Conservation (phyloP, 1,140 invertebrate genomes). For the Drosophila mayri region DNA sequence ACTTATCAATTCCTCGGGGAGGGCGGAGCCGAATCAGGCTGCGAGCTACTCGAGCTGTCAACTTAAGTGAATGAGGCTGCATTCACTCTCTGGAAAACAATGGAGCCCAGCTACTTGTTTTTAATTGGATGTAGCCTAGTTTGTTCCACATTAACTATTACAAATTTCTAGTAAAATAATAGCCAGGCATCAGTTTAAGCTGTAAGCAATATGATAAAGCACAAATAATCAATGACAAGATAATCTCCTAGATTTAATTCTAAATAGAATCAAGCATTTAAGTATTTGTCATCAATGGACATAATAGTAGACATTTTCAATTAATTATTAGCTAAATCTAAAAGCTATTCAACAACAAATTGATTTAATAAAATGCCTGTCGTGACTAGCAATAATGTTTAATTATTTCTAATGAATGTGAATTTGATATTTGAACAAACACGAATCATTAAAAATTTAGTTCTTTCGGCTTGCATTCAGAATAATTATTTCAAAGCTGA, state of each 20-base stretch:
- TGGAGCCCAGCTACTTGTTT: not conserved
- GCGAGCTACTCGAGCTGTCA: slow-evolving; percentile 17
- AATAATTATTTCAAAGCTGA: not conserved
- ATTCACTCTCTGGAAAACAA: not conserved
- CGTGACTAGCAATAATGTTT: slow-evolving; percentile 5
- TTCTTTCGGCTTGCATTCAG: not conserved
- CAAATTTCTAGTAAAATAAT: not conserved
- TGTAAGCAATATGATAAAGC: no score
- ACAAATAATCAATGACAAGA: not conserved
- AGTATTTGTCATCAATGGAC: not conserved
- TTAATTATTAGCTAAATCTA: not conserved
- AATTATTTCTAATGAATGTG: slow-evolving; percentile 3
- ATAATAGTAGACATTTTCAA: not conserved
- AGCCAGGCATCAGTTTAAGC: not conserved
- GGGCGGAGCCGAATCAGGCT: slow-evolving; percentile 7
- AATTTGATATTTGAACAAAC: not conserved
- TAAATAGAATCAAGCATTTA: not conserved
- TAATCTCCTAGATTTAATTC: not conserved
- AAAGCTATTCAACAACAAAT: slow-evolving; percentile 1
- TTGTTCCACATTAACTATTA: not conserved
- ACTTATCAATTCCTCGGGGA: slow-evolving; percentile 24
- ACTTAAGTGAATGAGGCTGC: slow-evolving; percentile 27
- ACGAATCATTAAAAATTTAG: not conserved
- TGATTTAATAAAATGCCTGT: slow-evolving; percentile 1
- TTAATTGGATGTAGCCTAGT: slow-evolving; percentile 9